These are phyloP conservation scores for Leucozona laternaria DNA, from an alignment of 2,888 invertebrate genomes.

Conservation along the genomic window DNA sequence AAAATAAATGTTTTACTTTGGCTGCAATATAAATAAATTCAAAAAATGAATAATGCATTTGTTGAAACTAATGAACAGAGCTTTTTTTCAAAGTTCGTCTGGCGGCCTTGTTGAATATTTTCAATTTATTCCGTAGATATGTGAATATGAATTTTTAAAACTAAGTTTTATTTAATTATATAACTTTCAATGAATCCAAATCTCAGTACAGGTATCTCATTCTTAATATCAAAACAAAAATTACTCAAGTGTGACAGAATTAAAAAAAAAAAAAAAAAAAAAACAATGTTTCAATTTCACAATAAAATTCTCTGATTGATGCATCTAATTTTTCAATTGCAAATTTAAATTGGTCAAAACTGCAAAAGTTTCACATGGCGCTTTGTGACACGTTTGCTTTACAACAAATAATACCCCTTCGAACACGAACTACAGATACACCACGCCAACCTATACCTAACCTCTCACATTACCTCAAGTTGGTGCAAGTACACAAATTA, in stretches of 20 bases:
- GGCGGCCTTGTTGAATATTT: not conserved
- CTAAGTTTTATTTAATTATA: not conserved
- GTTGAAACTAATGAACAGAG: too few species aligned
- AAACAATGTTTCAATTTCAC: not conserved
- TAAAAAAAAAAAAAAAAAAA: not conserved
- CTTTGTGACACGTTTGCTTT: constrained; percentile 6
- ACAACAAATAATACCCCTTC: not conserved
- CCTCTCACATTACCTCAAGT: constrained; percentile 24
- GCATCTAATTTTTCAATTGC: not conserved
- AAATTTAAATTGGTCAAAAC: not conserved
- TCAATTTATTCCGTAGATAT: not conserved
- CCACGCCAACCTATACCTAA: not conserved
- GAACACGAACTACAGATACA: constrained; percentile 1
- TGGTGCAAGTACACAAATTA: constrained; percentile 54
- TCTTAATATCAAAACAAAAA: not conserved
- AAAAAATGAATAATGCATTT: too few species aligned
- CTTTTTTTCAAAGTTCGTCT: not conserved
- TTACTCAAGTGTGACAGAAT: not conserved
- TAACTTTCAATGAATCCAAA: not conserved
- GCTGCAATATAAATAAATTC: too few species aligned
- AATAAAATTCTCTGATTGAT: not conserved
- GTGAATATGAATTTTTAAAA: not conserved
- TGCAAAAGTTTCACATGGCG: not conserved
- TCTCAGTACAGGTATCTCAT: not conserved
- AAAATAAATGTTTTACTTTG: too few species aligned